These are phyloP conservation scores for Drosophila eugracilis DNA, from an alignment of 1,140 invertebrate genomes.

Conservation along the genomic window DNA sequence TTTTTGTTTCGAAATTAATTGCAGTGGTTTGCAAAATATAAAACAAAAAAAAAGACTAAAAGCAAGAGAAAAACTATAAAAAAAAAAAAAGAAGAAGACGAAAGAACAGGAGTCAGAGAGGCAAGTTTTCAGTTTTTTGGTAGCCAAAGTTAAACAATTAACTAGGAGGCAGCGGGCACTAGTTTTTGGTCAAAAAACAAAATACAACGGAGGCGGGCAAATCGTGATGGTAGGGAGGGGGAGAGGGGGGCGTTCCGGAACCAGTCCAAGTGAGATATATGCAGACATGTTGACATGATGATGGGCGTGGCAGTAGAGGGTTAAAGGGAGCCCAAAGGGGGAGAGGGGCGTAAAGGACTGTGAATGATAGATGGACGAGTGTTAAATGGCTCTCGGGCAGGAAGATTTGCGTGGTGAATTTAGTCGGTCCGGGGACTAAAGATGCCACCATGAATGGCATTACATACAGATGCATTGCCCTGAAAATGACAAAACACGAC, in stretches of 20 bases:
- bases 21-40: slow-evolving; percentile 56
- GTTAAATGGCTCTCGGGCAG: slow-evolving; percentile 20
- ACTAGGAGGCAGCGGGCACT: slow-evolving; percentile 47
- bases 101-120: slow-evolving; percentile 10
- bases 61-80: slow-evolving; percentile 20
- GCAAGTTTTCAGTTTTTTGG: slow-evolving; percentile 43
- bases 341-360: not conserved
- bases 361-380: slow-evolving; percentile 30
- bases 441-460: slow-evolving; percentile 20
- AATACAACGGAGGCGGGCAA: not conserved
- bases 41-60: slow-evolving; percentile 8
- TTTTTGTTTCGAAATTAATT: slow-evolving; percentile 76
- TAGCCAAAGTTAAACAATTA: slow-evolving; percentile 61
- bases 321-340: not conserved
- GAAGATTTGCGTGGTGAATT: slow-evolving; percentile 17
- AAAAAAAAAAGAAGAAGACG: slow-evolving; percentile 7
- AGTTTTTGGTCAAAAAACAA: slow-evolving; percentile 10
- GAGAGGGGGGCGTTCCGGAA: not conserved
- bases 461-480: slow-evolving; percentile 24
- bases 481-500: slow-evolving; percentile 21
- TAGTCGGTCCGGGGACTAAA: not conserved
- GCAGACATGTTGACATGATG: slow-evolving; percentile 49
- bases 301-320: slow-evolving; percentile 9
- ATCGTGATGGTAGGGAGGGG: too few relatives aligned
- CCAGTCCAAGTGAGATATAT: slow-evolving; percentile 37